Percentiles rank a stretch among this genome's conserved stretches.
Conservation (phyloP, 2,113 vertebrate genomes). For the Trematomus loennbergii region DNA sequence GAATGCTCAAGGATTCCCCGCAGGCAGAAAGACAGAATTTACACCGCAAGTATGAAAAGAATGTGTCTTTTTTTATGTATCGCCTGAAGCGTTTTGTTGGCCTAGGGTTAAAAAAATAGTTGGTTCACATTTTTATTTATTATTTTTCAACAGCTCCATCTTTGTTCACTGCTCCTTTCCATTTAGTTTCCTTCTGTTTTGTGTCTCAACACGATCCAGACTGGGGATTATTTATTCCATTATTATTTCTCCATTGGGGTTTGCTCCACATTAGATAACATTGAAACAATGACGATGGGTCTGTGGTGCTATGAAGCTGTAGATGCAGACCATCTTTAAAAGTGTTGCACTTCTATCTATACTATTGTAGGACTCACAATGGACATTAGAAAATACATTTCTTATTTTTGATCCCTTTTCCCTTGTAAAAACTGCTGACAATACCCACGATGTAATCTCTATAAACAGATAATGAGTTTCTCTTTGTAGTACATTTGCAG, state of each 20-base stretch:
- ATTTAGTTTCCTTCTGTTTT: background rate
- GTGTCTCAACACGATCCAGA: too few species aligned
- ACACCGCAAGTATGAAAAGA: conserved; percentile 6
- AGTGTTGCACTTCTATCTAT: too few species aligned
- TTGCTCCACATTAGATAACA: background rate
- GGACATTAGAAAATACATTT: too few species aligned
- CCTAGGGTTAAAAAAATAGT: conserved; percentile 32
- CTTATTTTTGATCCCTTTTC: too few species aligned
- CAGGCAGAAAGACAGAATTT: conserved; percentile 6
- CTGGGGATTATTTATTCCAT: background rate
- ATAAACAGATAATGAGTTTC: too few species aligned
- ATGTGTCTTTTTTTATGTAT: conserved; percentile 17
- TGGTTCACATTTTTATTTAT: background rate
- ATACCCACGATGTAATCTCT: too few species aligned
- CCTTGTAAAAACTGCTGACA: too few species aligned
- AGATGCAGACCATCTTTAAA: too few species aligned
- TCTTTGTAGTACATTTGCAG: too few species aligned
- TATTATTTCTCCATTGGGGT: background rate
- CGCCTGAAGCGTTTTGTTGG: conserved; percentile 21
- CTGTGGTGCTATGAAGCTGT: background rate
- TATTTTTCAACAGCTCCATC: too few species aligned
- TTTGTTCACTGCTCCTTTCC: background rate
- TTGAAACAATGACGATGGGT: background rate
- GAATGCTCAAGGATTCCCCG: conserved; percentile 49
- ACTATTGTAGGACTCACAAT: too few species aligned